phyloP scores from a whole-genome alignment of 2,113 vertebrate species.

The Albula goreensis region DNA sequence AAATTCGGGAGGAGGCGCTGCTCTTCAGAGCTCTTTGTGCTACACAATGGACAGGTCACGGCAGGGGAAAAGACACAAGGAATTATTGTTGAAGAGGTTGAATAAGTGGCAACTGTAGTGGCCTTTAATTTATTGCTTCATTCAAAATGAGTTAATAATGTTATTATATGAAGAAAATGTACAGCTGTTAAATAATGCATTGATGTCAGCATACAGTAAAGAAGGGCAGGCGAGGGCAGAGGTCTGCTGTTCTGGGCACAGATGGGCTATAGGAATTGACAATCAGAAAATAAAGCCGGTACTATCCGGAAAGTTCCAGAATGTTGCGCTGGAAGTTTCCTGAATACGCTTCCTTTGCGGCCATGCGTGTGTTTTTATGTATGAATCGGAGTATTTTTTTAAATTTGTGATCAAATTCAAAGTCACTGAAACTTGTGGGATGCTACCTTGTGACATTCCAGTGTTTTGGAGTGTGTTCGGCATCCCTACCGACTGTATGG shows the following conservation, averaged over 20 bases:
- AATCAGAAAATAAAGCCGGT: neutral
- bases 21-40: conserved; percentile 57
- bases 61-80: conserved; percentile 36
- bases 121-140: conserved; percentile 21
- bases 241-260: neutral
- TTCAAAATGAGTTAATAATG: conserved; percentile 40
- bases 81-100: conserved; percentile 48
- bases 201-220: neutral
- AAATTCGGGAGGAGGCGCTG: conserved; percentile 47
- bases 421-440: neutral
- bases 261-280: neutral
- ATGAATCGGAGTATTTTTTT: too few relatives aligned
- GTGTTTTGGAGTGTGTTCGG: neutral
- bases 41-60: conserved; percentile 64
- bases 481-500: neutral
- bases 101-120: conserved; percentile 39
- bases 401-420: neutral
- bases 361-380: neutral
- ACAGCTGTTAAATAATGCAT: conserved; percentile 19
- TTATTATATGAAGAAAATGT: conserved; percentile 38
- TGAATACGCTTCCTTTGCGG: conserved; percentile 6
- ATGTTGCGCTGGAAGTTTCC: neutral
- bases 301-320: neutral
- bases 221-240: neutral
- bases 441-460: neutral